A percentile compares a stretch with the other conserved stretches of the same genome.
phyloP scores from a whole-genome alignment of 2,888 invertebrate species.

The Lypha dubia region DNA sequence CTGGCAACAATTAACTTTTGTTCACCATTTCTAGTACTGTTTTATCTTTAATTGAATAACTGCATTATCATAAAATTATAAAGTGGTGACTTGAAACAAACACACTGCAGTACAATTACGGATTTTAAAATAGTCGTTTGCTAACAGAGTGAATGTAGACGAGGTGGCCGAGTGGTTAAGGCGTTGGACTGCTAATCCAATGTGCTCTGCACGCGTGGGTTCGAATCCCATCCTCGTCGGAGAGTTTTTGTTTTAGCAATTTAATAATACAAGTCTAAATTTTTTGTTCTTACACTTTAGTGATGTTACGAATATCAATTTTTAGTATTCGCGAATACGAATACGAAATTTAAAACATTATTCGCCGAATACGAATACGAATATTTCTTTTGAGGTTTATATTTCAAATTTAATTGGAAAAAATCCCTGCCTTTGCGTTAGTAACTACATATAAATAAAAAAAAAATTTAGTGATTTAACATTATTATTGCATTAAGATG shows the following conservation, averaged over 20 bases:
- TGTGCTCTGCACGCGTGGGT: conserved; percentile 94
- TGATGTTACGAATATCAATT: no score
- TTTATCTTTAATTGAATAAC: background rate
- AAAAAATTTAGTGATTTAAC: no score
- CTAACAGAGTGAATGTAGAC: conserved; percentile 82
- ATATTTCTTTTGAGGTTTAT: no score
- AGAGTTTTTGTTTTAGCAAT: conserved; percentile 65
- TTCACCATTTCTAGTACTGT: conserved; percentile 5
- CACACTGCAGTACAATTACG: background rate
- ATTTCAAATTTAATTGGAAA: no score
- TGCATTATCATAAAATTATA: background rate
- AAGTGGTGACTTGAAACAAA: background rate
- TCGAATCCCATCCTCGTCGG: conserved; percentile 92
- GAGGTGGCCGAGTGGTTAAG: conserved; percentile 94
- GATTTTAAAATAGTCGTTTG: conserved; percentile 47
- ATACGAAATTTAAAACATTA: no score
- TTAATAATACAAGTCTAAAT: background rate
- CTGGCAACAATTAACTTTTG: conserved; percentile 1
- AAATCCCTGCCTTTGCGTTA: no score
- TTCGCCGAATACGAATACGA: no score
- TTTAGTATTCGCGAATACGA: no score
- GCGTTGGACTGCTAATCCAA: conserved; percentile 94
- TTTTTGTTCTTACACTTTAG: no score
- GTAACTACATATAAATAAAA: no score
- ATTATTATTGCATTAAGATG: no score